Evolutionary conservation across 2,888 invertebrate genomes (phyloP), one percentile per base, ranked within the genome.

Genomic region (Drosophila robusta): DNA sequence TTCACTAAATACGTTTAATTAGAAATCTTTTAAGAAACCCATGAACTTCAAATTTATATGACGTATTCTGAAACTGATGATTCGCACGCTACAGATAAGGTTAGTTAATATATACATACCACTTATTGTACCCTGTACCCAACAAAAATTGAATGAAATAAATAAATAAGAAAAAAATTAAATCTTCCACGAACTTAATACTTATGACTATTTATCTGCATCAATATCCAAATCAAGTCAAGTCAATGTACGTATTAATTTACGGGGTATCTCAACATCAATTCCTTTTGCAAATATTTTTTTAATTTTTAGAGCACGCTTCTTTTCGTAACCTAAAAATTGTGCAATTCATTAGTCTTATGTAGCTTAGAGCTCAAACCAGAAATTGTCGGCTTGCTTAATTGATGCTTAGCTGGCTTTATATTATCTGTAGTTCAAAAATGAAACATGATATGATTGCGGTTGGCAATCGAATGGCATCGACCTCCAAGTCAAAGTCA

Each of bases 401-500:
- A 39, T 45, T 52, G 24, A 24, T 16, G 32, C 64, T 16, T 7
- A 41, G 51, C 18, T 64, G 29, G 50, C 36, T 18, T 61, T 32
- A n/a, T 42, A 66, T 51, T 47, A 77, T 73, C 57, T 74, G 78
- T 72, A 74, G 74, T 55, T 74, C 50, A 72, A 60, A 42, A 8
- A 14, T 14, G 66, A 54, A 77, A 74, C 16, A 50, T 74, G 57
- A 74, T 61, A 51, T 60, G 56, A 36, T 44, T 54, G 60, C 22
- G 71, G 65, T 38, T 52, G 54, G 38, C 50, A 70, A 42, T 12
- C 34, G 12, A 11, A 41, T 34, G 32, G 36, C 45, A 24, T 18
- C 49, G 58, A 79, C 83, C 77, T 80, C 64, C 58, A 80, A 72
- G 71, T 67, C 87, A 83, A 77, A 58, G 83, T 83, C 83, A 86